phyloP scores from a whole-genome alignment of 2,113 vertebrate genomes.

The Centropus bengalensis region DNA sequence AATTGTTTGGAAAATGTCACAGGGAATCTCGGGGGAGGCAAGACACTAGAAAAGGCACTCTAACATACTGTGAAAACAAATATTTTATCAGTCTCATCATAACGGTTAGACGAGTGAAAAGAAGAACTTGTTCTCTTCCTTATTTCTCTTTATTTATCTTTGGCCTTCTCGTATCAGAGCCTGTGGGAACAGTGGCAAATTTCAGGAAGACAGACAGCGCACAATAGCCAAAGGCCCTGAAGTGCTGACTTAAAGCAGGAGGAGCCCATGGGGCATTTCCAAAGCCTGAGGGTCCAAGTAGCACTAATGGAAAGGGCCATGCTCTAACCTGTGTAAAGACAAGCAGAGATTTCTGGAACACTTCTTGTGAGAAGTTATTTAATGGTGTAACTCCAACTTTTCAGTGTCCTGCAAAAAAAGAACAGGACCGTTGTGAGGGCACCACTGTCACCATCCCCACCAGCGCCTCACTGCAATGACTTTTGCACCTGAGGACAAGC shows the following conservation, averaged over 20 bases:
- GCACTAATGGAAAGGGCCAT: neutral
- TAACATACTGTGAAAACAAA: neutral
- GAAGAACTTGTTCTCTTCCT: neutral
- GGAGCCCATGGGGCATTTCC: rapidly evolving
- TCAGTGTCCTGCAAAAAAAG: conserved; percentile 15
- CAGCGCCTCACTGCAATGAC: neutral
- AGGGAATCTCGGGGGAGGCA: neutral
- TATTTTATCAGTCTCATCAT: rapidly evolving
- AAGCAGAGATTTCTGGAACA: neutral
- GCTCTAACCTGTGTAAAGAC: neutral
- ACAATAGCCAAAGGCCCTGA: neutral
- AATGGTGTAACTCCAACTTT: neutral
- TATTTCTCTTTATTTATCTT: neutral
- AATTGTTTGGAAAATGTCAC: rapidly evolving
- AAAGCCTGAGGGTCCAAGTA: neutral
- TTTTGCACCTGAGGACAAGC: neutral
- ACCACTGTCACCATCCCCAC: neutral
- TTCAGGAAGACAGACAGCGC: neutral
- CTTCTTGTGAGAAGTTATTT: neutral
- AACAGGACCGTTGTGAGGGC: neutral
- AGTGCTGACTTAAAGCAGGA: neutral
- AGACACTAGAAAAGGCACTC: neutral
- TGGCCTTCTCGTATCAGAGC: neutral
- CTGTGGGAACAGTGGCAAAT: neutral
- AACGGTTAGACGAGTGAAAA: neutral